Base-by-base conservation (phyloP, 2,888 invertebrate species). In the Megamerina dolium region DNA sequence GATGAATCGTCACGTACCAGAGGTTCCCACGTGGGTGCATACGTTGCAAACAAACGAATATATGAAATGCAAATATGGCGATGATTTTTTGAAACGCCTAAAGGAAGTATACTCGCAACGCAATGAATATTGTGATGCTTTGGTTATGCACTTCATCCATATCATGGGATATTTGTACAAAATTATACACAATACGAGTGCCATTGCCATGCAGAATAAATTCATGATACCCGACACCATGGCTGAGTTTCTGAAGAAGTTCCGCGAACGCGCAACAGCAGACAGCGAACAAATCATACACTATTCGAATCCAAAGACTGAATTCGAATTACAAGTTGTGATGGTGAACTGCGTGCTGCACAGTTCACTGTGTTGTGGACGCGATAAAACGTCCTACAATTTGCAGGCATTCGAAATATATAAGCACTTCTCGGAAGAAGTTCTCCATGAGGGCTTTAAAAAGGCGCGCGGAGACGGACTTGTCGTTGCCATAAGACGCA, bases 331-430 rank as follows among this genome's bases (percentile, higher is more conserved):
- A 2, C 63, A 66, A 37, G 53, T 59, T 14, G 50, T 49, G 13
- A 50, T 63, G 1, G 61, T 64, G 0, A 53, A 55, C 16, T 58
- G 54, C 29, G 63, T 85, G 1, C 76, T 82, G 38, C 80, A 86
- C 62, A 81, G 83, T 51, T 79, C 82, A 0, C 70, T 86, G 57
- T 78, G 78, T 45, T 77, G 77, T 55, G 69, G 72, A 31, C 73
- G 76, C 44, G 81, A 83, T 53, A 80, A 81, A 56, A 75, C 77
- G 1, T 76, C 78, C 0, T 80, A 80, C 65, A 77, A 79, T 1
- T 77, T 80, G 53, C 83, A 84, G 51, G 72, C 87, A 47, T 83
- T 81, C 55, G 78, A 79, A 57, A 77, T 86, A 13, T 85, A 85
- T 58, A 82, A 82, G 53, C 80, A 80, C 50, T 88, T 82, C 64